Evolutionary conservation across 53 echinoderm and acorn worm species (phyloP), one percentile per base, ranked within the genome.

Genomic region (Actinopyga echinites): DNA sequence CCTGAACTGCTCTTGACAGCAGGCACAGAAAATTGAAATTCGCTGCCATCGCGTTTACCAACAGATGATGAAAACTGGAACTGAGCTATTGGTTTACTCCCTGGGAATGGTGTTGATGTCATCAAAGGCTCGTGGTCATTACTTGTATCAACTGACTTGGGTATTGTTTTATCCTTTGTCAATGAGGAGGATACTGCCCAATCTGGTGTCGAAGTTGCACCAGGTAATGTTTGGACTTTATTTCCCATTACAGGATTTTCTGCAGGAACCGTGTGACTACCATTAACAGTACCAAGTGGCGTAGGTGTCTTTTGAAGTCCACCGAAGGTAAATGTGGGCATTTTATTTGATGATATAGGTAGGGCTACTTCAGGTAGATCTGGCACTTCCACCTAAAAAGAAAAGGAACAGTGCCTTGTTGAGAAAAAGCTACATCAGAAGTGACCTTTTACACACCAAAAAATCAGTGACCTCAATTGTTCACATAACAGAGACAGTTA

Each of bases 331-430:
- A 95, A 95, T 20, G 75, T 61, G 37, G 95, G 95, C 60, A 93
- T 79, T 62, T 75, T 38, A 31, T 87, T 87, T 17, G 40, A 44
- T 28, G 61, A 65, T 25, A 95, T 35, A 5, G 93, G 95, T 8
- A 95, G 87, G 20, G 95, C 80, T 37, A 95, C 69, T 57, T 89
- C 31, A n/a, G 95, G 95, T 56, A 95, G 82, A 59, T 93, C 87
- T 42, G 90, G 82, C 23, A 87, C 86, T 53, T 86, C 93, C 38
- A 91, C 69, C 95, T 95, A 65, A 24, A 58, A 26, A 62, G 49
- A 75, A 36, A 19, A 55, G 24, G 25, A n/a, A n/a, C n/a, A n/a
- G n/a, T n/a, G n/a, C n/a, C n/a, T n/a, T n/a, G n/a, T n/a, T 15
- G 49, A 40, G 49, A 3, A 49, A 49, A 49, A 8, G 17, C 49